These are phyloP conservation scores for Araneus ventricosus DNA, from an alignment of 1,140 invertebrate genomes.

Conservation along the genomic window DNA sequence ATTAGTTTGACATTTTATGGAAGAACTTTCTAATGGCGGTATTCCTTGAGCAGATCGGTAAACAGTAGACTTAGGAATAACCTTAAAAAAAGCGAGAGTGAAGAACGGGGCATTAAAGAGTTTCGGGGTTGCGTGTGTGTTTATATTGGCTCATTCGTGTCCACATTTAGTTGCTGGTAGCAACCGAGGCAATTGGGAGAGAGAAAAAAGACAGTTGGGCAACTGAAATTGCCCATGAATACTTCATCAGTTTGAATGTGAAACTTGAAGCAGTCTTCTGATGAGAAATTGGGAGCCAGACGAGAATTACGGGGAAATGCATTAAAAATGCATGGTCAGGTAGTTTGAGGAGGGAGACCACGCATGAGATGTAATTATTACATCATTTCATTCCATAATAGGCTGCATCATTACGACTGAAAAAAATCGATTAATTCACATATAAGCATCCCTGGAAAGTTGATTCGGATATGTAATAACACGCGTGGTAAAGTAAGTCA, in stretches of 20 bases:
- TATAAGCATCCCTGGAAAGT: not conserved
- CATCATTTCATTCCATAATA: conserved; percentile 38
- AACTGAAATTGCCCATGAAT: conserved; percentile 59
- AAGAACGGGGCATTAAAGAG: not conserved
- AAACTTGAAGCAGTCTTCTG: conserved; percentile 56
- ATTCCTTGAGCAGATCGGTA: conserved; percentile 37
- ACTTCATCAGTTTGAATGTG: conserved; percentile 59
- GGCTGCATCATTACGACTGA: conserved; percentile 1
- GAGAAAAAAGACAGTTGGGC: not conserved
- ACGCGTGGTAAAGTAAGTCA: not conserved
- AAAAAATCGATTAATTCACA: conserved; percentile 42
- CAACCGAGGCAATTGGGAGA: conserved; percentile 26
- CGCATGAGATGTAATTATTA: conserved; percentile 36
- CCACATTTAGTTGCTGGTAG: conserved; percentile 31
- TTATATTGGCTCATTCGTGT: conserved; percentile 32
- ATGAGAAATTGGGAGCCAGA: not conserved
- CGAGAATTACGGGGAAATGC: conserved; percentile 28
- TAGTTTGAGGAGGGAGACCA: conserved; percentile 13
- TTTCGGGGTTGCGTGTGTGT: conserved; percentile 43
- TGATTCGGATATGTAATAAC: conserved; percentile 8
- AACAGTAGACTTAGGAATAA: conserved; percentile 41
- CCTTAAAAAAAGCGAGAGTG: not conserved
- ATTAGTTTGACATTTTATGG: conserved; percentile 60
- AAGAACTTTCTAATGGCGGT: conserved; percentile 28
- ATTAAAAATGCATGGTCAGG: conserved; percentile 58